phyloP scores from a whole-genome alignment of 2,888 invertebrate genomes.

The Campoletis raptor region DNA sequence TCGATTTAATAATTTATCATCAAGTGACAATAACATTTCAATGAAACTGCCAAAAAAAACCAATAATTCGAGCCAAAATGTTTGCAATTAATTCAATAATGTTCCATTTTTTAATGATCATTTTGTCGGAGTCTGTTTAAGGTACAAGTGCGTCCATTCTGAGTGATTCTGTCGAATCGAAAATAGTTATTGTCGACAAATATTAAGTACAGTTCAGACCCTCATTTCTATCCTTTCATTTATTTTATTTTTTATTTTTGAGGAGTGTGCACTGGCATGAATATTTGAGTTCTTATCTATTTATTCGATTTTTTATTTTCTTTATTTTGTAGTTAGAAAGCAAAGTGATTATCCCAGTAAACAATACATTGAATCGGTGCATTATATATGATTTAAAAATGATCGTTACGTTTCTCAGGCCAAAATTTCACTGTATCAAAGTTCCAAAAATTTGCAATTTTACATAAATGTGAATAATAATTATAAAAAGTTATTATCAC shows the following conservation, averaged over 20 bases:
- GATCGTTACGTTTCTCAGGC: too few species aligned
- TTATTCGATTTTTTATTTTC: constrained; percentile 17
- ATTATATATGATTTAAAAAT: too few species aligned
- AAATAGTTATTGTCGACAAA: constrained; percentile 15
- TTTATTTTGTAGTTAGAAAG: constrained; percentile 35
- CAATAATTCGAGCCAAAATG: constrained; percentile 3
- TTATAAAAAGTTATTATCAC: too few species aligned
- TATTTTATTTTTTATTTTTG: not conserved
- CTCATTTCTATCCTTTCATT: constrained; percentile 8
- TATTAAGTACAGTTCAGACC: constrained; percentile 19
- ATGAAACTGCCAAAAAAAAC: constrained; percentile 34
- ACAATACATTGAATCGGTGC: not conserved
- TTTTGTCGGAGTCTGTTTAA: constrained; percentile 80
- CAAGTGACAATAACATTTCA: constrained; percentile 62
- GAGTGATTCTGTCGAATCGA: constrained; percentile 42
- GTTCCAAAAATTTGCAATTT: not conserved
- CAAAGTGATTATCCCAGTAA: constrained; percentile 15
- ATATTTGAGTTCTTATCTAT: constrained; percentile 8
- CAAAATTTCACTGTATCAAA: not conserved
- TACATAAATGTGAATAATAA: not conserved
- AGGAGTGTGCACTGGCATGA: constrained; percentile 57
- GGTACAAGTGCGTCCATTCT: constrained; percentile 81
- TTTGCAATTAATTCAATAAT: not conserved
- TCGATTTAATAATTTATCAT: not conserved
- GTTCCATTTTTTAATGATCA: not conserved